A percentile compares a stretch with the other conserved stretches of the same genome.
phyloP scores from a whole-genome alignment of 2,888 invertebrate genomes.

The Horisme vitalbata region DNA sequence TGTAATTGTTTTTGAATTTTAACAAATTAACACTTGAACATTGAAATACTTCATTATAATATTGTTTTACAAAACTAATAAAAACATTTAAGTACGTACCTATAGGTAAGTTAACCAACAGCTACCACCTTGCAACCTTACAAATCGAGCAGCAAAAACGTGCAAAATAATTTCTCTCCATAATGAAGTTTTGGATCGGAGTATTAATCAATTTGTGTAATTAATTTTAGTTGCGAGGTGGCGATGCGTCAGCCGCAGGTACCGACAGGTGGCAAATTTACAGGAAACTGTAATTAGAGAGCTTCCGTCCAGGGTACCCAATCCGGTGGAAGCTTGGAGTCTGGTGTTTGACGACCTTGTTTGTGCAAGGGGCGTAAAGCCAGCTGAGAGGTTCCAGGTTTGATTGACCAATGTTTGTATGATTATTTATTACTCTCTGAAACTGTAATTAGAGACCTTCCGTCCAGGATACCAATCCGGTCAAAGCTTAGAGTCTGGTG shows the following conservation, averaged over 20 bases:
- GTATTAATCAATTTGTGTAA: constrained; percentile 75
- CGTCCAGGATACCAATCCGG: constrained; percentile 13
- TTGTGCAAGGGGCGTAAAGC: too few species aligned
- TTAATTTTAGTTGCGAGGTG: constrained; percentile 69
- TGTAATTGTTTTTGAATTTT: too few species aligned
- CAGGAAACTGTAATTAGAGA: constrained; percentile 60
- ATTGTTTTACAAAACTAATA: too few species aligned
- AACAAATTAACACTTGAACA: too few species aligned
- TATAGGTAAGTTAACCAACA: constrained; percentile 2
- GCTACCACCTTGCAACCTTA: constrained; percentile 26
- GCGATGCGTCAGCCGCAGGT: constrained; percentile 71
- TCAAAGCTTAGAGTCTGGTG: background rate
- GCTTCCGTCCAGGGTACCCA: constrained; percentile 18
- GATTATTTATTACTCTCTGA: too few species aligned
- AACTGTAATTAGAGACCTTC: constrained; percentile 43
- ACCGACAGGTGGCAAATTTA: constrained; percentile 79
- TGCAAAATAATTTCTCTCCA: constrained; percentile 58
- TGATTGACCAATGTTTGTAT: too few species aligned
- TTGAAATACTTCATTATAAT: too few species aligned
- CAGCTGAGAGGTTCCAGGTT: too few species aligned
- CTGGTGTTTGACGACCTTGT: too few species aligned
- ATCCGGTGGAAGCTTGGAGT: constrained; percentile 4
- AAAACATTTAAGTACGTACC: background rate
- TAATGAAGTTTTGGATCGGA: constrained; percentile 63
- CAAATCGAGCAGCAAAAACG: constrained; percentile 42